Percentiles rank a stretch among this genome's conserved stretches.
Conservation (phyloP, 2,888 invertebrate genomes). For the Orthonychiurus folsomi region DNA sequence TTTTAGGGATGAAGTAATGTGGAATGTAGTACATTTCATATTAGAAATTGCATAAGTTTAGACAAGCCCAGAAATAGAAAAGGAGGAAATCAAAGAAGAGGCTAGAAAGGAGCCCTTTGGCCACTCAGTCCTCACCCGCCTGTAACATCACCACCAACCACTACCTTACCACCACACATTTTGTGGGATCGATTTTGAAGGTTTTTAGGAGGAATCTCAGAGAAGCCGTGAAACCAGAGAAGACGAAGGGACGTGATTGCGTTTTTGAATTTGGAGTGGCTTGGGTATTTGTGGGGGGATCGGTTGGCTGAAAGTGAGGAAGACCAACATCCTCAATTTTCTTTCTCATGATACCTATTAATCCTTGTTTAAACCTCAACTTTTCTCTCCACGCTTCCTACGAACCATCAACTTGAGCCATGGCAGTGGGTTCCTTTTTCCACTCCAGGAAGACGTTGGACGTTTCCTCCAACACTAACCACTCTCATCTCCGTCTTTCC, state of each 20-base stretch:
- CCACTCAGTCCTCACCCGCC: too few species aligned
- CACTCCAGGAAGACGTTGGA: too few species aligned
- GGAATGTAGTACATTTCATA: too few species aligned
- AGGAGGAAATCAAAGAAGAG: neutral
- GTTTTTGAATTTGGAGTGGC: slow-evolving; percentile 20
- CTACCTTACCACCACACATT: too few species aligned
- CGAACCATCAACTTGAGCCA: slow-evolving; percentile 3
- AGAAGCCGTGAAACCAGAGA: neutral
- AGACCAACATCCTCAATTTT: slow-evolving; percentile 2
- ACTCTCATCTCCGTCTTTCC: too few species aligned
- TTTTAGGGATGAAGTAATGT: too few species aligned
- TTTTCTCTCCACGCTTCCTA: slow-evolving; percentile 8
- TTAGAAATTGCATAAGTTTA: neutral
- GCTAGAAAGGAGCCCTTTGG: neutral
- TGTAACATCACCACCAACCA: too few species aligned
- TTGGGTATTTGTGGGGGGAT: slow-evolving; percentile 2
- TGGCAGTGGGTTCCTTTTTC: slow-evolving; percentile 2
- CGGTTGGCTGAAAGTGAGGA: slow-evolving; percentile 1
- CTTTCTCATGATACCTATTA: slow-evolving; percentile 21
- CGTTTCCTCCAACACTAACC: too few species aligned
- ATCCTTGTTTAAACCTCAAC: slow-evolving; percentile 26
- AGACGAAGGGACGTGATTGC: slow-evolving; percentile 23
- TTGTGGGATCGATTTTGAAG: neutral
- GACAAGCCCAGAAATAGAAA: too few species aligned
- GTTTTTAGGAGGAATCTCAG: slow-evolving; percentile 15